Percentiles rank a stretch among this genome's conserved stretches.
Evolutionary conservation across 2,797 vertebrate species (phyloP).

Genomic region (Sparus aurata): DNA sequence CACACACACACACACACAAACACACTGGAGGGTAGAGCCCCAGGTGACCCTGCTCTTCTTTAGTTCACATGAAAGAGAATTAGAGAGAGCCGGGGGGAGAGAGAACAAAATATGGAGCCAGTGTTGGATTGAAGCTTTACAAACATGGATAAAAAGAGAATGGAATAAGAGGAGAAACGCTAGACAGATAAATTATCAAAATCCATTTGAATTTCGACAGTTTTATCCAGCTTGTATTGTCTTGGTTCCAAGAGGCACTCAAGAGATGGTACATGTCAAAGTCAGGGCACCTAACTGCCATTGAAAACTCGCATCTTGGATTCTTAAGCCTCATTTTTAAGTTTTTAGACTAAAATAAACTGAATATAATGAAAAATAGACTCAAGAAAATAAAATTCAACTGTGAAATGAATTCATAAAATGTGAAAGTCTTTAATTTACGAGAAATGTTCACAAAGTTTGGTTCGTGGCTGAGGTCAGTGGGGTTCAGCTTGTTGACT

Average conservation of each 20-base stretch:
- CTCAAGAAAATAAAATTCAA: not conserved
- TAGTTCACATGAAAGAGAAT: constrained; percentile 82
- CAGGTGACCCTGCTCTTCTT: constrained; percentile 74
- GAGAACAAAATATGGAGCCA: constrained; percentile 26
- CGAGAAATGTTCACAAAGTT: not conserved
- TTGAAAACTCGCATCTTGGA: not conserved
- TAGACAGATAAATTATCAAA: constrained; percentile 21
- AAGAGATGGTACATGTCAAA: not conserved
- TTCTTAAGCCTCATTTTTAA: not conserved
- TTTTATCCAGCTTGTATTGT: constrained; percentile 17
- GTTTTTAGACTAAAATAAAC: not conserved
- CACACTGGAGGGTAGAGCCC: constrained; percentile 62
- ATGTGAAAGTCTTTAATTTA: not conserved
- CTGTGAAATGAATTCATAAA: not conserved
- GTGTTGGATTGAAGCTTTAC: constrained; percentile 33
- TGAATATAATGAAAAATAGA: not conserved
- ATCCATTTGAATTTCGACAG: constrained; percentile 28
- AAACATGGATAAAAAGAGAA: constrained; percentile 36
- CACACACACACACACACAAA: constrained; percentile 16
- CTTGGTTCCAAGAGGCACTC: constrained; percentile 15
- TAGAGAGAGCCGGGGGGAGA: constrained; percentile 50
- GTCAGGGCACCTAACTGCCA: not conserved
- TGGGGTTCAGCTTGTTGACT: constrained; percentile 2
- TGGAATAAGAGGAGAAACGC: constrained; percentile 29
- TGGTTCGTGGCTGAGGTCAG: not conserved